Percentiles rank a stretch among this genome's conserved stretches.
Conservation (phyloP, 2,797 vertebrate species). For the Macrochelys suwanniensis region DNA sequence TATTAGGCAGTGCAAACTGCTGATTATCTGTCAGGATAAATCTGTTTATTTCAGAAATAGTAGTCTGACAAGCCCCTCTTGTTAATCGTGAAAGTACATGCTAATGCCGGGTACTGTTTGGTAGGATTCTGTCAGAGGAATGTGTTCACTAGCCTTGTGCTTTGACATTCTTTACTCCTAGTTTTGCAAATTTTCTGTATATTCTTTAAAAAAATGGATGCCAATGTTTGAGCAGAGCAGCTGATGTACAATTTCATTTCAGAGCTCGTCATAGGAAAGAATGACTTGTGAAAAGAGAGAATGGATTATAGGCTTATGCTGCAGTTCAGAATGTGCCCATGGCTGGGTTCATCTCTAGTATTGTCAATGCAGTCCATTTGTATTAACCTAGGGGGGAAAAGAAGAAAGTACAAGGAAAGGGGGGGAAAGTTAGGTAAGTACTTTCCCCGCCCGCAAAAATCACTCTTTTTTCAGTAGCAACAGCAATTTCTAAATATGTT, state of each 20-base stretch:
- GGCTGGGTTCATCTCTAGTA: slow-evolving; percentile 40
- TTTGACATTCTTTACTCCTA: slow-evolving; percentile 50
- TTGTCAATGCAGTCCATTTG: slow-evolving; percentile 53
- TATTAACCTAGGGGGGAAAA: slow-evolving; percentile 27
- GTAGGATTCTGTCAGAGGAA: slow-evolving; percentile 63
- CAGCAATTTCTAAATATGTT: slow-evolving; percentile 72
- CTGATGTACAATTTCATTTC: slow-evolving; percentile 21
- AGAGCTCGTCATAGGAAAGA: slow-evolving; percentile 48
- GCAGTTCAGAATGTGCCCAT: slow-evolving; percentile 44
- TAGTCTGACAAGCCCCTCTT: slow-evolving; percentile 76
- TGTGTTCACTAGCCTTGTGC: slow-evolving; percentile 55
- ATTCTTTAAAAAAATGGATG: not conserved
- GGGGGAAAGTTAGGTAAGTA: not conserved
- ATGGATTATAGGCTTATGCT: slow-evolving; percentile 76
- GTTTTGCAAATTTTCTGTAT: slow-evolving; percentile 25
- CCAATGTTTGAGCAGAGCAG: slow-evolving; percentile 5
- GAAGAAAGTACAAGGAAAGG: not conserved
- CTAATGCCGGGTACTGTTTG: slow-evolving; percentile 73
- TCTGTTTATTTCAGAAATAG: slow-evolving; percentile 83
- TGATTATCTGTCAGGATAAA: slow-evolving; percentile 84
- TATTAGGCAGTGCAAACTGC: slow-evolving; percentile 81
- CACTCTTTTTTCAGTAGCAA: slow-evolving; percentile 54
- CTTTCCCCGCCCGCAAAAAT: not conserved
- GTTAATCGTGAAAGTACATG: slow-evolving; percentile 80
- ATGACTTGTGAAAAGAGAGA: slow-evolving; percentile 63